A percentile compares a stretch with the other conserved stretches of the same genome.
Conservation (phyloP, 2,888 invertebrate species). For the Dynastes grantii region DNA sequence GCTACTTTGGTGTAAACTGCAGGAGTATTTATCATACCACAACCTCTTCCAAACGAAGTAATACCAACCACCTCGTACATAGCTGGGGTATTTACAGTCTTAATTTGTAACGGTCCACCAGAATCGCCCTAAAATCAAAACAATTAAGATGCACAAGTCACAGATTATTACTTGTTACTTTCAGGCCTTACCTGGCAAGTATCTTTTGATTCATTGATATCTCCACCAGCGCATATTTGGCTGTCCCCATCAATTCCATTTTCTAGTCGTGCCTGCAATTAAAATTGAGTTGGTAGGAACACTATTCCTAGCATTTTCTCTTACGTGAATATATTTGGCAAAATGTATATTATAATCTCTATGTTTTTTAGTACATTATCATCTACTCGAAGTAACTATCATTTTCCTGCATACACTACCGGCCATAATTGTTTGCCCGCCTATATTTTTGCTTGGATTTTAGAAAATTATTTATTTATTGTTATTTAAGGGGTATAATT, state of each 20-base stretch:
- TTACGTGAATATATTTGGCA: too few relatives aligned
- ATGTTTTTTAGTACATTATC: too few relatives aligned
- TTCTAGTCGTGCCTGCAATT: conserved; percentile 21
- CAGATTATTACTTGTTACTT: background rate
- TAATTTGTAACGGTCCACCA: conserved; percentile 74
- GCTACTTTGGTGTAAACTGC: conserved; percentile 71
- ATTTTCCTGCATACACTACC: too few relatives aligned
- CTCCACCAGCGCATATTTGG: conserved; percentile 61
- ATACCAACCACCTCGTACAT: conserved; percentile 69
- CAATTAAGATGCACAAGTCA: background rate
- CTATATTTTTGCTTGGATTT: too few relatives aligned
- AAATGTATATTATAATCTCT: too few relatives aligned
- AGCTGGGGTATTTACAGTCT: conserved; percentile 63
- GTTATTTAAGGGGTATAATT: too few relatives aligned
- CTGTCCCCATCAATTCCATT: conserved; percentile 56
- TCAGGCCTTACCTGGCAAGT: conserved; percentile 59
- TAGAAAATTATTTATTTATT: too few relatives aligned
- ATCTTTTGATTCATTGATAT: conserved; percentile 54
- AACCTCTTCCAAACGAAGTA: conserved; percentile 69
- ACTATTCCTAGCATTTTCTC: too few relatives aligned
- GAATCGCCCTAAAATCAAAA: conserved; percentile 71
- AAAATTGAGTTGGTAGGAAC: background rate
- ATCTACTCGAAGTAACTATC: too few relatives aligned
- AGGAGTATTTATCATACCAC: conserved; percentile 65
- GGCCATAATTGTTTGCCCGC: too few relatives aligned